These are phyloP conservation scores for Lasaia peninsularis DNA, from an alignment of 1,140 invertebrate genomes.

Conservation along the genomic window DNA sequence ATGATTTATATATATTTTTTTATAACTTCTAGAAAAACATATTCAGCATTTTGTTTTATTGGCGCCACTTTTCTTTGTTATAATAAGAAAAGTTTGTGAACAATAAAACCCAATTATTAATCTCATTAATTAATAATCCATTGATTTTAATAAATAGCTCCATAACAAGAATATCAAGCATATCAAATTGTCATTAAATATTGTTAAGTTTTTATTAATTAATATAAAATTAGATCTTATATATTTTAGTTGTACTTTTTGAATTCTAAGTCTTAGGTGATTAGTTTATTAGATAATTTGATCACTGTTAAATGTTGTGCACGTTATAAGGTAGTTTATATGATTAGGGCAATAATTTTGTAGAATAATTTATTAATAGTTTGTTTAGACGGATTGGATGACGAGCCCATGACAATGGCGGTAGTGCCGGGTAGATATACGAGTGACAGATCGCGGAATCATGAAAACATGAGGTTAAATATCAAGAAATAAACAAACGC, in stretches of 20 bases:
- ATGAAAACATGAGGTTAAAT: too few relatives aligned
- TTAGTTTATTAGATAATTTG: constrained; percentile 67
- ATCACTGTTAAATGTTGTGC: constrained; percentile 77
- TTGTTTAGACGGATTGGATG: constrained; percentile 32
- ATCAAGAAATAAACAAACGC: too few relatives aligned
- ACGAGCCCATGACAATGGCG: constrained; percentile 4
- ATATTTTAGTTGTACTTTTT: constrained; percentile 52
- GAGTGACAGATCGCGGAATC: too few relatives aligned
- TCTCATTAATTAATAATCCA: neutral
- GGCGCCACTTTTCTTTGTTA: too few relatives aligned
- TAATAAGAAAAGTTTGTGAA: too few relatives aligned
- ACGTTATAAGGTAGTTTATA: constrained; percentile 61
- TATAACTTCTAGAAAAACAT: too few relatives aligned
- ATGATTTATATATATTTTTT: too few relatives aligned
- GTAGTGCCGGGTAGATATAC: neutral
- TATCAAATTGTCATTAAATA: constrained; percentile 57
- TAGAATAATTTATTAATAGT: constrained; percentile 37
- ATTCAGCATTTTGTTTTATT: too few relatives aligned
- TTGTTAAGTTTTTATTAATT: constrained; percentile 52
- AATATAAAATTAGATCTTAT: constrained; percentile 28
- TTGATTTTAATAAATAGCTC: constrained; percentile 40
- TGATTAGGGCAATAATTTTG: constrained; percentile 69
- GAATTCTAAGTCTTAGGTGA: constrained; percentile 46
- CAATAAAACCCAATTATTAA: too few relatives aligned
- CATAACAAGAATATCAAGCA: constrained; percentile 72